Percentiles rank a stretch among this genome's conserved stretches.
Evolutionary conservation across 2,888 invertebrate genomes (phyloP).

Genomic region (Stictocephala bisonia): DNA sequence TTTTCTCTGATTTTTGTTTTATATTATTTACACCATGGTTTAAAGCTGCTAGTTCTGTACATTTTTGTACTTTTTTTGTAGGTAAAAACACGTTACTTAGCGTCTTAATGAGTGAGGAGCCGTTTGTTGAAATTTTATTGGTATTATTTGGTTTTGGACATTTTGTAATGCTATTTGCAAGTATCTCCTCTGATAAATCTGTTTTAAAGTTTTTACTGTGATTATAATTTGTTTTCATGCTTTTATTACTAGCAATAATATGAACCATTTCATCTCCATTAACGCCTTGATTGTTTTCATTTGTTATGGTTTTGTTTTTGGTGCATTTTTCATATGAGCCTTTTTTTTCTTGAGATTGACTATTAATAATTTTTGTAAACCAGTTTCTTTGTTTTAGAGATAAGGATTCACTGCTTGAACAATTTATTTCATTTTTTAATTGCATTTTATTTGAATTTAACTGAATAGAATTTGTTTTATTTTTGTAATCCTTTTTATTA

Average conservation of each 20-base stretch:
- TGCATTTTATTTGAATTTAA: neutral
- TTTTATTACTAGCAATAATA: neutral
- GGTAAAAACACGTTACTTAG: conserved; percentile 15
- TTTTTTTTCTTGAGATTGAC: conserved; percentile 8
- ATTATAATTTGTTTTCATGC: no score
- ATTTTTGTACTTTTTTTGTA: conserved; percentile 1
- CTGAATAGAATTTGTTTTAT: neutral
- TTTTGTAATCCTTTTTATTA: neutral
- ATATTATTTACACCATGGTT: conserved; percentile 5
- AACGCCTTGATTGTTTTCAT: neutral
- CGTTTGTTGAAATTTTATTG: no score
- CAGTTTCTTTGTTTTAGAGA: conserved; percentile 3
- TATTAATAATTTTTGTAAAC: conserved; percentile 31
- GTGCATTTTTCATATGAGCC: neutral
- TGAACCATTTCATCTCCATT: neutral
- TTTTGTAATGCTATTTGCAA: no score
- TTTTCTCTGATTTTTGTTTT: neutral
- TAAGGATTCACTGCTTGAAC: neutral
- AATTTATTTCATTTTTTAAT: neutral
- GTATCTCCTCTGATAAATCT: no score
- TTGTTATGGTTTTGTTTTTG: neutral
- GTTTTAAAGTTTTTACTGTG: no score
- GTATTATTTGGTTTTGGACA: no score
- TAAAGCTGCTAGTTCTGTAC: neutral
- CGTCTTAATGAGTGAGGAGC: no score